Evolutionary conservation across 1,140 invertebrate genomes (phyloP).

Genomic region (Drosophila kohkoa): DNA sequence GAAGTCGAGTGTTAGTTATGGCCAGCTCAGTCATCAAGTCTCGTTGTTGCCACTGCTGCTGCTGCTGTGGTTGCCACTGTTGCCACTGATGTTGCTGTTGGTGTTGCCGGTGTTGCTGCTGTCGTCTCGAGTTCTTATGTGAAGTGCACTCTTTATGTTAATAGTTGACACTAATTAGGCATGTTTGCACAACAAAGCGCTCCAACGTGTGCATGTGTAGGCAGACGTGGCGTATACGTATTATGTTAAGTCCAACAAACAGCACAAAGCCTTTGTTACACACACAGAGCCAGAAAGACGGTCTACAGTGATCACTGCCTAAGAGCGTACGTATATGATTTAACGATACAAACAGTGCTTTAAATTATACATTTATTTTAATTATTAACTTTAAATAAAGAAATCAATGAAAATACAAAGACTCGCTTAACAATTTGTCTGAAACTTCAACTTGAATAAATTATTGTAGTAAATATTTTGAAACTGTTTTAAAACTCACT

Average conservation of each 20-base stretch:
- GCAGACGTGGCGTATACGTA: constrained; percentile 42
- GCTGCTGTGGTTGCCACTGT: constrained; percentile 38
- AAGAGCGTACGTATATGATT: neutral
- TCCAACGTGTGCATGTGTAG: constrained; percentile 25
- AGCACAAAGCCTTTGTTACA: constrained; percentile 70
- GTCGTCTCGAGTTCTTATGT: constrained; percentile 80
- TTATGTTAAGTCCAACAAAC: constrained; percentile 56
- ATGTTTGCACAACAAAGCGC: constrained; percentile 79
- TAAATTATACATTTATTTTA: too few species aligned
- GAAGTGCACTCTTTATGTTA: constrained; percentile 82
- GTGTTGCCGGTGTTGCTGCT: constrained; percentile 40
- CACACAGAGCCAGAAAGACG: neutral
- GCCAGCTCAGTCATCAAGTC: constrained; percentile 47
- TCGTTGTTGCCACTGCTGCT: constrained; percentile 35
- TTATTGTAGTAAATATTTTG: too few species aligned
- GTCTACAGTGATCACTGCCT: neutral
- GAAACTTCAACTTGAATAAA: too few species aligned
- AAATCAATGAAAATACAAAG: too few species aligned
- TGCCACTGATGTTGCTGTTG: constrained; percentile 36
- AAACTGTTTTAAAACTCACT: too few species aligned
- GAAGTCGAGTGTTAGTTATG: constrained; percentile 76
- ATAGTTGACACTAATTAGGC: constrained; percentile 82
- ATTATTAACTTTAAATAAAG: too few species aligned
- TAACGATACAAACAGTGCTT: neutral
- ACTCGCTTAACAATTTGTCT: too few species aligned